phyloP scores from a whole-genome alignment of 2,113 vertebrate species.

The Coreoperca whiteheadi region DNA sequence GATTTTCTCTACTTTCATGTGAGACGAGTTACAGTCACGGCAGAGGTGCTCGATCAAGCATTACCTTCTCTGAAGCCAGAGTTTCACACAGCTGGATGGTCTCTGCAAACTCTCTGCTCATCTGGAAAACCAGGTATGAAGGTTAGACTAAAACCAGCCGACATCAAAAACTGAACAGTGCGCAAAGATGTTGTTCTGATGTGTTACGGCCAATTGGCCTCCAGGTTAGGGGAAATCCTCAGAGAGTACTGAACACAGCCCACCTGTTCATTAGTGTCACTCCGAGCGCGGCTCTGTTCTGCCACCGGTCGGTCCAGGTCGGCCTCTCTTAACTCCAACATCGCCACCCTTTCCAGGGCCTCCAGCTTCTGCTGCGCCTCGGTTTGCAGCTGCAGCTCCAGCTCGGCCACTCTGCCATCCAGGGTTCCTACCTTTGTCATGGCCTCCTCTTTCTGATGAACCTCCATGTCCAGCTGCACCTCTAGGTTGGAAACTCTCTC shows the following conservation, averaged over 20 bases:
- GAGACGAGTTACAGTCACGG: background rate
- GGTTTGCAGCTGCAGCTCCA: conserved; percentile 57
- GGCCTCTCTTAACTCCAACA: conserved; percentile 29
- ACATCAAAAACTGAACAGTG: background rate
- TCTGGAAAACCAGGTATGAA: conserved; percentile 64
- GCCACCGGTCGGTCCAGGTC: conserved; percentile 67
- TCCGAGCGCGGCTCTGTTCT: conserved; percentile 3
- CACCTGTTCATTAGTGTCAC: conserved; percentile 65
- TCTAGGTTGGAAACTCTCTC: conserved; percentile 70
- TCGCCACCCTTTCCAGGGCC: conserved; percentile 46
- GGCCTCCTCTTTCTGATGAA: conserved; percentile 62
- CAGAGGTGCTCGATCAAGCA: background rate
- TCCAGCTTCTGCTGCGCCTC: conserved; percentile 60
- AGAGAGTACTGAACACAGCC: background rate
- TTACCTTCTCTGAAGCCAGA: conserved; percentile 86
- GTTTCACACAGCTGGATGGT: conserved; percentile 88
- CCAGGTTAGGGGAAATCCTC: no score
- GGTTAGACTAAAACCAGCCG: background rate
- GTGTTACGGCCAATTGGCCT: background rate
- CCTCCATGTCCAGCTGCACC: conserved; percentile 67
- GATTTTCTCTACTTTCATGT: background rate
- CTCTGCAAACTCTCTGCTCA: conserved; percentile 83
- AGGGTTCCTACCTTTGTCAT: conserved; percentile 18
- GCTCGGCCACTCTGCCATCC: conserved; percentile 32
- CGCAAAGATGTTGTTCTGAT: background rate